Percentiles rank a stretch among this genome's conserved stretches.
Evolutionary conservation across 2,888 invertebrate species (phyloP).

Genomic region (Lepidocyrtinus sp.): DNA sequence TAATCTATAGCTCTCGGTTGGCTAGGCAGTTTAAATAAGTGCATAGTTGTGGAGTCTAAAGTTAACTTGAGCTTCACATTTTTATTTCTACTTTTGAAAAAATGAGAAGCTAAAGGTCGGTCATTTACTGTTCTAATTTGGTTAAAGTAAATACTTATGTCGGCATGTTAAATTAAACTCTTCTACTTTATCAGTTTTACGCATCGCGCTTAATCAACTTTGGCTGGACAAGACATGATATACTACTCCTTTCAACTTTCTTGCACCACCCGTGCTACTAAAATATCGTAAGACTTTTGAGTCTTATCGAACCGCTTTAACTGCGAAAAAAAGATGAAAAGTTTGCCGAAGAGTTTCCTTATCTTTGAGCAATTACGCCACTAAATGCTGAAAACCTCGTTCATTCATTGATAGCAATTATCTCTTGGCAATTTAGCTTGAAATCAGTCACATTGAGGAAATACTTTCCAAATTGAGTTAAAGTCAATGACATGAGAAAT

Average conservation of each 20-base stretch:
- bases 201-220: too few species aligned
- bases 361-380: background rate
- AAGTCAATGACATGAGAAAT: background rate
- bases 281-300: too few species aligned
- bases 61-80: too few species aligned
- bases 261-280: too few species aligned
- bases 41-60: too few species aligned
- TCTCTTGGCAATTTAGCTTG: background rate
- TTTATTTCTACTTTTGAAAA: too few species aligned
- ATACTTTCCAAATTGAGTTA: background rate
- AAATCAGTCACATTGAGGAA: background rate
- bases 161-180: background rate
- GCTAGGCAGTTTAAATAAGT: too few species aligned
- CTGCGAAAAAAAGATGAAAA: background rate
- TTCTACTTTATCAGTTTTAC: background rate
- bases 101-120: constrained; percentile 51
- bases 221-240: too few species aligned
- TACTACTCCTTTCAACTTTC: too few species aligned
- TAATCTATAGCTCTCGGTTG: too few species aligned
- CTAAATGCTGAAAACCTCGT: background rate
- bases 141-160: constrained; percentile 24
- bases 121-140: constrained; percentile 39
- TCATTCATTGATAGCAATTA: background rate
- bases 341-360: background rate
- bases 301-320: background rate